Conservation (phyloP, 1,140 invertebrate species). For the Cotesia vestalis region DNA sequence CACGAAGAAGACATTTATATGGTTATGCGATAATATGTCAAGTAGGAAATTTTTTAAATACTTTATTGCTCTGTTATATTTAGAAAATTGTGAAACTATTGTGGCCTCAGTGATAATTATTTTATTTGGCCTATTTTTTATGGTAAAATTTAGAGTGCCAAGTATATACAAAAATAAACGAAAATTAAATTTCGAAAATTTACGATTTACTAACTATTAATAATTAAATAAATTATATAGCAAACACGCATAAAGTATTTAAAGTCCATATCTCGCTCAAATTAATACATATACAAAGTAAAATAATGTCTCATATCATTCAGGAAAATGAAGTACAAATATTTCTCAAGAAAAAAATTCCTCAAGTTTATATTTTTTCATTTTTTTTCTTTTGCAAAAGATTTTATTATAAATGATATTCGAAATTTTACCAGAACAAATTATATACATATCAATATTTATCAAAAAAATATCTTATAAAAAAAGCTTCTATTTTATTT, state of each 20-base stretch:
- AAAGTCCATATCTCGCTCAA: conserved; percentile 4
- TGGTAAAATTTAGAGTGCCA: too few relatives aligned
- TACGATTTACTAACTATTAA: too few relatives aligned
- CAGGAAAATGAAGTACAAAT: conserved; percentile 12
- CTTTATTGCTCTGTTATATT: conserved; percentile 13
- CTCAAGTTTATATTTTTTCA: neutral
- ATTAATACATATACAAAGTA: neutral
- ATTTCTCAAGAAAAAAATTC: conserved; percentile 5
- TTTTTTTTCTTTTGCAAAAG: too few relatives aligned
- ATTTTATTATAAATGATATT: conserved; percentile 13
- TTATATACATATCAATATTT: neutral
- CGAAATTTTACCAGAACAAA: conserved; percentile 2
- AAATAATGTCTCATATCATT: conserved; percentile 1
- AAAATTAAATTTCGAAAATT: neutral
- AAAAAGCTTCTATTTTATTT: neutral
- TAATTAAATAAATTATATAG: neutral
- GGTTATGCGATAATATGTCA: conserved; percentile 56
- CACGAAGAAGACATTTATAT: conserved; percentile 57
- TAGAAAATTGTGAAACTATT: neutral
- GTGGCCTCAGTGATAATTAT: too few relatives aligned
- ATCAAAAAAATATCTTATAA: neutral
- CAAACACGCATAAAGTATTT: neutral
- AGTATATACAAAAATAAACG: conserved; percentile 8
- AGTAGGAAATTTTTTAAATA: neutral
- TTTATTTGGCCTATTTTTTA: too few relatives aligned